These are phyloP conservation scores for Mythimna vitellina DNA, from an alignment of 2,888 invertebrate species.

Conservation along the genomic window DNA sequence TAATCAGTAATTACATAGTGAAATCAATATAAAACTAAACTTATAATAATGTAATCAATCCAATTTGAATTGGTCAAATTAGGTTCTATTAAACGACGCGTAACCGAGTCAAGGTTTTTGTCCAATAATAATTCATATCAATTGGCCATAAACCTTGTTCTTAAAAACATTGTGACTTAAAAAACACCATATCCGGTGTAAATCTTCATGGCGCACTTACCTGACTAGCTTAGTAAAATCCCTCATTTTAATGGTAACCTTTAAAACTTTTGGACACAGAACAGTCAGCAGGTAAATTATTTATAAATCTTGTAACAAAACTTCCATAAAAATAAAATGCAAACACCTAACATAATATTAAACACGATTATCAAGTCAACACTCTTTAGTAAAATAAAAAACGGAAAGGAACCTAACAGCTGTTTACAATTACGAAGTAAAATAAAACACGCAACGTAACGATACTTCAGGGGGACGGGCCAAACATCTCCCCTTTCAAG, in stretches of 20 bases:
- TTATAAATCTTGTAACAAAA: too few species aligned
- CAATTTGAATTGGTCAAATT: neutral
- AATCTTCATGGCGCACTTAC: neutral
- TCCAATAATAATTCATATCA: neutral
- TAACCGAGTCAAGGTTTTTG: slow-evolving; percentile 4
- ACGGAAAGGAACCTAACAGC: neutral
- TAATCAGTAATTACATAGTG: too few species aligned
- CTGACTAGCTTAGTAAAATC: neutral
- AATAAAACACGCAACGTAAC: slow-evolving; percentile 1
- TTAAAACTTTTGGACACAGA: too few species aligned
- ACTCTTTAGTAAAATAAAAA: neutral
- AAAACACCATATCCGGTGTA: slow-evolving; percentile 7
- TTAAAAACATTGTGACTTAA: neutral
- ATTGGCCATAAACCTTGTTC: slow-evolving; percentile 18
- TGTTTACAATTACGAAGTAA: slow-evolving; percentile 9
- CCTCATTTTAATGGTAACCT: neutral
- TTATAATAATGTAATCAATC: neutral
- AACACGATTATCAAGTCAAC: neutral
- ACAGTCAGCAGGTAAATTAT: too few species aligned
- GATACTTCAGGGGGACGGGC: neutral
- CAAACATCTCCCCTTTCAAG: slow-evolving; percentile 2
- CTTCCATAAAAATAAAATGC: neutral
- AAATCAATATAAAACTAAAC: neutral
- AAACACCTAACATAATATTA: neutral
- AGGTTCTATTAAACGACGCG: neutral